Base-by-base conservation (phyloP, 2,888 invertebrate genomes). In the Papilio protenor region DNA sequence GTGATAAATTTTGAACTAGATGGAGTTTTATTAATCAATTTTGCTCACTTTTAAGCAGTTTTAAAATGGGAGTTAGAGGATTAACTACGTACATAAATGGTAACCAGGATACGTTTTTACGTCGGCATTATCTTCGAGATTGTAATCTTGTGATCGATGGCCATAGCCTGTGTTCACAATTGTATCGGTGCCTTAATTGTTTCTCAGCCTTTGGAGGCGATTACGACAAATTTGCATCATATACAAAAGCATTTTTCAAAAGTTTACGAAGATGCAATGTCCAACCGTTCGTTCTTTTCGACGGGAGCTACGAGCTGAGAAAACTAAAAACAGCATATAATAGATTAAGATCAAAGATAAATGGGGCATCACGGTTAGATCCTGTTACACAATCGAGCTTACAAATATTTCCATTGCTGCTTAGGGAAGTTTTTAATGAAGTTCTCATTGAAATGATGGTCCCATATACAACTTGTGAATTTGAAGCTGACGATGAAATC, bases 401-500 rank as follows among this genome's bases (percentile, higher is more conserved):
- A 16, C 95, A 95, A 75, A 95, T 97, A n/a, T 96, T 98, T 85
- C 98, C 98, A 0, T 88, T 97, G 33, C 93, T 98, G 78, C 89
- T 97, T 70, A 95, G 96, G 75, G 96, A 97, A 84, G 96, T 97
- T 0, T 98, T 99, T 85, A 95, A 96, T 76, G 96, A 97, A 86
- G 96, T 97, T 0, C 90, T 98, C 1, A 85, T 87, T 5, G 96
- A 97, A 82, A 95, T 97, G 85, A 94, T 95, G 11, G 92, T 98
- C 12, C 95, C 95, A 14, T 95, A 96, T 80, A 96, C 96, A 70
- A 96, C 97, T 75, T 97, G 98, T 86, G 96, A 97, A 82, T 98
- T 97, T 89, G 99, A 99, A 91, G 98, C 98, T 1, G 99, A 99
- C 88, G 96, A 97, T 82, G 97, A 98, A 85, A 96, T 98, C 76